These are phyloP conservation scores for Geotrypetes seraphini DNA, from an alignment of 2,797 vertebrate genomes.

Conservation along the genomic window DNA sequence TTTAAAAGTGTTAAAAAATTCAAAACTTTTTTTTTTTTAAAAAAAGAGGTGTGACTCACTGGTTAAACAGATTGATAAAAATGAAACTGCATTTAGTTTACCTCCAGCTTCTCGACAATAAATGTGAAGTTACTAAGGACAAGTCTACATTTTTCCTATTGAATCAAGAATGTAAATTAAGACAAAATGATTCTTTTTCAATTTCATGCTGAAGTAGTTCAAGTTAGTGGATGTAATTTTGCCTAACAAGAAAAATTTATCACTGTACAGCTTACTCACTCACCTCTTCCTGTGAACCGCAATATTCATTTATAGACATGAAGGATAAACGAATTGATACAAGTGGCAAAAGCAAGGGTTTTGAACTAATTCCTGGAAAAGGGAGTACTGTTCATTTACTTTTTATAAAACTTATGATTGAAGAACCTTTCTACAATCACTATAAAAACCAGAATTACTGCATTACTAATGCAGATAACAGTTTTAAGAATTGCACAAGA, in stretches of 20 bases:
- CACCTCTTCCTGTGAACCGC: conserved; percentile 59
- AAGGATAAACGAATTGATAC: conserved; percentile 73
- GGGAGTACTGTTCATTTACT: conserved; percentile 59
- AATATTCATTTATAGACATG: conserved; percentile 54
- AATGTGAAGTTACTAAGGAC: conserved; percentile 40
- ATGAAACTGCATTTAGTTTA: too few species aligned
- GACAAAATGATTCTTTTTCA: conserved; percentile 97
- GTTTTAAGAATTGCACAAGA: too few species aligned
- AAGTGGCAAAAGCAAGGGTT: conserved; percentile 72
- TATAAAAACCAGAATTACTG: conserved; percentile 45
- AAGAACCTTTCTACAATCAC: conserved; percentile 28
- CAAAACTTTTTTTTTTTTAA: too few species aligned
- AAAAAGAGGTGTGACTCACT: too few species aligned
- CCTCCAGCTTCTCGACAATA: conserved; percentile 37
- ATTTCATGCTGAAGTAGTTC: conserved; percentile 99
- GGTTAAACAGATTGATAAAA: conserved; percentile 42
- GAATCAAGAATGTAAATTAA: conserved; percentile 99
- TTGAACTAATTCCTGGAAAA: conserved; percentile 57
- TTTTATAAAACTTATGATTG: conserved; percentile 46
- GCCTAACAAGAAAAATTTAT: conserved; percentile 99
- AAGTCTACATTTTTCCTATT: conserved; percentile 88
- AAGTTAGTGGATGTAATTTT: conserved; percentile 97
- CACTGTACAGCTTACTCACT: conserved; percentile 90
- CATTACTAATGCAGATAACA: conserved; percentile 13
- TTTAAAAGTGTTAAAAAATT: too few species aligned